Evolutionary conservation across 2,113 vertebrate genomes (phyloP).

Genomic region (Tyto alba): DNA sequence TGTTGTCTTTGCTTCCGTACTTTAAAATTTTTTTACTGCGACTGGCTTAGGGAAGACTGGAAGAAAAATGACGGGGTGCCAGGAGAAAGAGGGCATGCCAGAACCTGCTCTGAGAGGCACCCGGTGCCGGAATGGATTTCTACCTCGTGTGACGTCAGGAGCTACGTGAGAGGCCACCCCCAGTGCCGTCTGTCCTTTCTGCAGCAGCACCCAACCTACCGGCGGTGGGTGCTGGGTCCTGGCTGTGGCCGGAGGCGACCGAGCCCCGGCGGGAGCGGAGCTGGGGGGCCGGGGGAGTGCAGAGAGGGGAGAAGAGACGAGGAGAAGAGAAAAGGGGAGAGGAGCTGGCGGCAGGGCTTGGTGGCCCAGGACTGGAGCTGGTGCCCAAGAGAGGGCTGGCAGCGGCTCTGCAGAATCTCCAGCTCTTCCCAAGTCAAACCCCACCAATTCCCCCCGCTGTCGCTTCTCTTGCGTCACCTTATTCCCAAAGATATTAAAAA

Average conservation of each 20-base stretch:
- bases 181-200: not conserved
- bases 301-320: not conserved
- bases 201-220: too few relatives aligned
- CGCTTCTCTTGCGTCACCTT: not conserved
- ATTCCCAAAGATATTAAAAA: not conserved
- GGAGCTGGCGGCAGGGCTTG: too few relatives aligned
- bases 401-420: too few relatives aligned
- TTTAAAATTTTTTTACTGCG: not conserved
- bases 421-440: not conserved
- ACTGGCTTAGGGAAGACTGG: not conserved
- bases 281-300: rapidly evolving
- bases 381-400: too few relatives aligned
- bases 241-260: not conserved
- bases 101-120: not conserved
- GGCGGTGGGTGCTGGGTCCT: not conserved
- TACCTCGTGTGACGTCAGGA: not conserved
- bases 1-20: too few relatives aligned
- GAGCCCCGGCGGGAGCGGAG: not conserved
- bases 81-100: not conserved
- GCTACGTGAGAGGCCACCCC: not conserved
- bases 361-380: rapidly evolving
- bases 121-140: not conserved
- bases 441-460: not conserved
- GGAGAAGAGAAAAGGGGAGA: not conserved
- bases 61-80: not conserved